Conservation (phyloP, 2,888 invertebrate species). For the Anarsia innoxiella region DNA sequence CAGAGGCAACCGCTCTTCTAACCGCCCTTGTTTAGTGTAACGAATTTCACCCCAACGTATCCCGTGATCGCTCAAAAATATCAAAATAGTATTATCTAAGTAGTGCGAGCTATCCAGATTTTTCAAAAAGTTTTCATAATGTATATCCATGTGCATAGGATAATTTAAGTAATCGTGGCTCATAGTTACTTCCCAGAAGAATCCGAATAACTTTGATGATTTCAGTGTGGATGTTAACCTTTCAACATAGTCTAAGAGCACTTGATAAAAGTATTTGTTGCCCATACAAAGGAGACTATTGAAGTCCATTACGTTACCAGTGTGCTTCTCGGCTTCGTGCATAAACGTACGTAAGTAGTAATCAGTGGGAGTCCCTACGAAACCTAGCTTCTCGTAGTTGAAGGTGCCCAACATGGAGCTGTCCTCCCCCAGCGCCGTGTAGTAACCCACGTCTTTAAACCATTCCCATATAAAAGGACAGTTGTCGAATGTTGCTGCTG, state of each 20-base stretch:
- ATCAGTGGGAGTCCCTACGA: constrained; percentile 86
- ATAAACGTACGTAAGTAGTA: constrained; percentile 87
- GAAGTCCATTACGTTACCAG: constrained; percentile 78
- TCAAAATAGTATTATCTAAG: constrained; percentile 79
- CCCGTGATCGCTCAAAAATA: constrained; percentile 93
- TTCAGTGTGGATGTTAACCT: constrained; percentile 77
- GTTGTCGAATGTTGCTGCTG: constrained; percentile 79
- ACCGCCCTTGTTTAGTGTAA: constrained; percentile 86
- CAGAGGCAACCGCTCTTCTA: constrained; percentile 92
- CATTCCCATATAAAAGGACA: constrained; percentile 91
- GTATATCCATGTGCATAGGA: constrained; percentile 82
- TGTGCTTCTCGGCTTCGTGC: constrained; percentile 78
- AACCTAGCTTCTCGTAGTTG: constrained; percentile 86
- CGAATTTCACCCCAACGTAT: constrained; percentile 90
- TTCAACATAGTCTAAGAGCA: constrained; percentile 81
- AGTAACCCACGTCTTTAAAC: constrained; percentile 81
- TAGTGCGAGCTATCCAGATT: constrained; percentile 65
- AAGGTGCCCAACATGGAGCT: constrained; percentile 86
- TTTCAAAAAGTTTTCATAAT: constrained; percentile 75
- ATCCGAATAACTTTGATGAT: constrained; percentile 81
- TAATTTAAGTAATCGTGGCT: constrained; percentile 90
- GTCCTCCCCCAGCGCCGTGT: constrained; percentile 90
- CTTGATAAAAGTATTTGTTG: constrained; percentile 79
- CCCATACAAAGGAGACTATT: constrained; percentile 84
- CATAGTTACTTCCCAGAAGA: constrained; percentile 89